Evolutionary conservation across 2,888 invertebrate genomes (phyloP).

Genomic region (Hirtodrosophila duncani): DNA sequence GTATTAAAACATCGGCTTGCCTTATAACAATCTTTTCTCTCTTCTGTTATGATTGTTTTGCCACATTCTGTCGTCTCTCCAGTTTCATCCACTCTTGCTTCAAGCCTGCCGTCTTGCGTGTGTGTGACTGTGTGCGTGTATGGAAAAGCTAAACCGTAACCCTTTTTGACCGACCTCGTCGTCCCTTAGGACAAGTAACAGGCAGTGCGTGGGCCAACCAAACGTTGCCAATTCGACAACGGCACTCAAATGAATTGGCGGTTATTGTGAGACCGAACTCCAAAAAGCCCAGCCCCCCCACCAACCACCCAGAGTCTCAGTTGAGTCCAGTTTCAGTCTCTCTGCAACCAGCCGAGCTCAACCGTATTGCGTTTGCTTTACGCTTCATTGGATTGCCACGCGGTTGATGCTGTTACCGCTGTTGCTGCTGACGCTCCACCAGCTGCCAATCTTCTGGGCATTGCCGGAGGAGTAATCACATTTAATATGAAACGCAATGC

Average conservation of each 20-base stretch:
- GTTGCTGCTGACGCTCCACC: slow-evolving; percentile 2
- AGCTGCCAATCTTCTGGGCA: slow-evolving; percentile 59
- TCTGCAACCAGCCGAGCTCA: background rate
- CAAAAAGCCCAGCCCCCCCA: too few species aligned
- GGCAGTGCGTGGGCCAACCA: slow-evolving; percentile 25
- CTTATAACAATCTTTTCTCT: slow-evolving; percentile 2
- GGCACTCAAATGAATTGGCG: slow-evolving; percentile 73
- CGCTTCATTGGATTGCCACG: slow-evolving; percentile 61
- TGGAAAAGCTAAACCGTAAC: slow-evolving; percentile 47
- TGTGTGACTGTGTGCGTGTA: slow-evolving; percentile 2
- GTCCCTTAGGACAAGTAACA: slow-evolving; percentile 53
- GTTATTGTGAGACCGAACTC: slow-evolving; percentile 47
- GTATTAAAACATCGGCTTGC: too few species aligned
- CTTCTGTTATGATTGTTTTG: slow-evolving; percentile 35
- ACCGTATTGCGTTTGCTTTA: slow-evolving; percentile 60
- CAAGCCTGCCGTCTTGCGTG: background rate
- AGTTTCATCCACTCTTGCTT: too few species aligned
- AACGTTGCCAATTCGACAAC: slow-evolving; percentile 71
- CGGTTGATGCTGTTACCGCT: slow-evolving; percentile 19
- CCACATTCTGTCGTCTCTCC: background rate
- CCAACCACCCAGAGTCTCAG: background rate
- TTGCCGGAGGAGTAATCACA: slow-evolving; percentile 70
- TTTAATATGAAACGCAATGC: slow-evolving; percentile 74
- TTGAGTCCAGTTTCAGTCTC: background rate
- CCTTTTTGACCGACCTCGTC: slow-evolving; percentile 55